Conservation (phyloP, 2,113 vertebrate species). For the Anolis carolinensis region DNA sequence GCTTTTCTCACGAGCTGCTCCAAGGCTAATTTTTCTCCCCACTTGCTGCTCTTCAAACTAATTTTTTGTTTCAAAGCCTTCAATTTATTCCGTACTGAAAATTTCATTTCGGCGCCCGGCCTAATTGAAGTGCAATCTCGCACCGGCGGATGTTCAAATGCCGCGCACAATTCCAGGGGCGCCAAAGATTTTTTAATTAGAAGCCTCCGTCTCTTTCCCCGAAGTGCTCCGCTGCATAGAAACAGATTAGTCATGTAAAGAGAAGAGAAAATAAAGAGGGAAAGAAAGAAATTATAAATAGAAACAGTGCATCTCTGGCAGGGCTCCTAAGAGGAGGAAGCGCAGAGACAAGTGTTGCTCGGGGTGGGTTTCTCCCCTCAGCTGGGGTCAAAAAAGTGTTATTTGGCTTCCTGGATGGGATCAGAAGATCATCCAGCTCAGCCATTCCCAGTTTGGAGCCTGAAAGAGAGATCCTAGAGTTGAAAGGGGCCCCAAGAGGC, state of each 20-base stretch:
- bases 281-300: neutral
- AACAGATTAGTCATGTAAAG: constrained; percentile 15
- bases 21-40: neutral
- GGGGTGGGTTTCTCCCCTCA: neutral
- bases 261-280: neutral
- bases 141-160: neutral
- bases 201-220: neutral
- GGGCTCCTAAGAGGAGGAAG: neutral
- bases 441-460: no score
- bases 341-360: no score
- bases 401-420: neutral
- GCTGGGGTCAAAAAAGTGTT: neutral
- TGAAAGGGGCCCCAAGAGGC: no score
- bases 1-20: no score
- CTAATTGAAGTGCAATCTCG: neutral
- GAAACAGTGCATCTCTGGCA: neutral
- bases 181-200: constrained; percentile 3
- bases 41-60: neutral
- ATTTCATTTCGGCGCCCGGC: neutral
- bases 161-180: neutral
- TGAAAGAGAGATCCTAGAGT: neutral
- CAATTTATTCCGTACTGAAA: neutral
- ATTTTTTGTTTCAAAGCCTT: neutral
- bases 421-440: neutral
- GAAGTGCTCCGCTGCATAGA: neutral